phyloP scores from a whole-genome alignment of 1,140 invertebrate genomes.

The Drosophila miranda region DNA sequence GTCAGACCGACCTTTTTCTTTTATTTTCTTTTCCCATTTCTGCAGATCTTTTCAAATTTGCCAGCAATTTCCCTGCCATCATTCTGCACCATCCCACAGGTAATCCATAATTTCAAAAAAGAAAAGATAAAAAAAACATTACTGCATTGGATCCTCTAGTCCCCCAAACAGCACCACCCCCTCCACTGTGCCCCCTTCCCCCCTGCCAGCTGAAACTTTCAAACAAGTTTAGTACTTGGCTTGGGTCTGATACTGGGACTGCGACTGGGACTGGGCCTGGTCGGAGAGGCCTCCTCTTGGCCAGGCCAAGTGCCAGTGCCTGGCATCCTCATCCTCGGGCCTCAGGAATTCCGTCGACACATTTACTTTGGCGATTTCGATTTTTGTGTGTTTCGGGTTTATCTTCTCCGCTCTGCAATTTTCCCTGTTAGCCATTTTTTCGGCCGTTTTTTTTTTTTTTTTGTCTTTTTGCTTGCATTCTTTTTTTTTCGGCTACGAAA shows the following conservation, averaged over 20 bases:
- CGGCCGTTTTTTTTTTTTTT: constrained; percentile 16
- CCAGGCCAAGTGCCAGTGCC: constrained; percentile 25
- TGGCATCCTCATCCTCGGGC: constrained; percentile 35
- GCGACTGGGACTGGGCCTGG: constrained; percentile 31
- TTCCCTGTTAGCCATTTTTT: constrained; percentile 45
- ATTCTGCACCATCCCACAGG: constrained; percentile 32
- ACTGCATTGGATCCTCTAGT: constrained; percentile 25
- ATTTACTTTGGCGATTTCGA: constrained; percentile 45
- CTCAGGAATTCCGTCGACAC: constrained; percentile 65
- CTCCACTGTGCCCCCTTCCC: background rate
- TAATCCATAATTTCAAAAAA: constrained; percentile 64
- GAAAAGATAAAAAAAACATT: constrained; percentile 30
- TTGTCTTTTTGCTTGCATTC: constrained; percentile 23
- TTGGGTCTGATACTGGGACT: constrained; percentile 5
- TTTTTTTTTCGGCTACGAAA: constrained; percentile 58
- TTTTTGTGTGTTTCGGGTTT: constrained; percentile 35
- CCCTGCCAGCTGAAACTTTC: constrained; percentile 68
- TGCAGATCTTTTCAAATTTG: constrained; percentile 13
- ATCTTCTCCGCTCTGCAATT: constrained; percentile 47
- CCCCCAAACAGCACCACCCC: constrained; percentile 1
- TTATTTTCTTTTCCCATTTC: background rate
- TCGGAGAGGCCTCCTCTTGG: constrained; percentile 41
- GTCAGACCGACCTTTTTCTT: constrained; percentile 4
- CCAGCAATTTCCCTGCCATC: constrained; percentile 33
- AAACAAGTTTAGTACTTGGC: constrained; percentile 69